Percentiles rank a stretch among this genome's conserved stretches.
Evolutionary conservation across 2,888 invertebrate genomes (phyloP).

Genomic region (Volucella inanis): DNA sequence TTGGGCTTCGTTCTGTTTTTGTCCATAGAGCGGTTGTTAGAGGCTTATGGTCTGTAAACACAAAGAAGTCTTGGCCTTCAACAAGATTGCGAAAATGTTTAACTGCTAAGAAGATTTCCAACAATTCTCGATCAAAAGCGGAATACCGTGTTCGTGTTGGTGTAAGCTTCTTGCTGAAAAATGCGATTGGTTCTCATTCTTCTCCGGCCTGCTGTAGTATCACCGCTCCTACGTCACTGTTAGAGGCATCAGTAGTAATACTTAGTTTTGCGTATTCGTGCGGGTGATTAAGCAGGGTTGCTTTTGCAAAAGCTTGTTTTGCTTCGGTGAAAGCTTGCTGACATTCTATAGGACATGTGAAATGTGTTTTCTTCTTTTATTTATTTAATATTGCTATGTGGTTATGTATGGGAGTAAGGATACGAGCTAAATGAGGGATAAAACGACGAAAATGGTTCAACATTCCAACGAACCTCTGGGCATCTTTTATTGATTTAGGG

Average conservation of each 20-base stretch:
- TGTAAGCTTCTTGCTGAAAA: no score
- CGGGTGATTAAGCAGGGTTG: conserved; percentile 16
- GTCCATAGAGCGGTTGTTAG: conserved; percentile 77
- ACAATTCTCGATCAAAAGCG: conserved; percentile 31
- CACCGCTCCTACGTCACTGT: no score
- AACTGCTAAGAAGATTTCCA: conserved; percentile 70
- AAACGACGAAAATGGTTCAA: conserved; percentile 54
- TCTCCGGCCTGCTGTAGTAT: no score
- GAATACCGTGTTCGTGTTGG: conserved; percentile 29
- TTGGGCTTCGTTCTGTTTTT: conserved; percentile 77
- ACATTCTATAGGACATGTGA: conserved; percentile 1
- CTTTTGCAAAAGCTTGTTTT: conserved; percentile 1
- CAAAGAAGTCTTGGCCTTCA: conserved; percentile 77
- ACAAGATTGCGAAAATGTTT: conserved; percentile 80
- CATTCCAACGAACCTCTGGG: conserved; percentile 54
- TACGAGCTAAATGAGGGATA: conserved; percentile 41
- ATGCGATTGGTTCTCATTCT: no score
- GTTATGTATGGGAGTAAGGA: conserved; percentile 37
- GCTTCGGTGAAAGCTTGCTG: conserved; percentile 21
- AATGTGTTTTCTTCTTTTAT: neutral
- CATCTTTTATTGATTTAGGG: conserved; percentile 32
- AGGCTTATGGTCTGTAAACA: conserved; percentile 77
- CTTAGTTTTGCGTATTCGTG: no score
- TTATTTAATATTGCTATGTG: conserved; percentile 18
- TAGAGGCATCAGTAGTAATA: no score